Evolutionary conservation across 2,113 vertebrate genomes (phyloP).

Genomic region (Pavo muticus): DNA sequence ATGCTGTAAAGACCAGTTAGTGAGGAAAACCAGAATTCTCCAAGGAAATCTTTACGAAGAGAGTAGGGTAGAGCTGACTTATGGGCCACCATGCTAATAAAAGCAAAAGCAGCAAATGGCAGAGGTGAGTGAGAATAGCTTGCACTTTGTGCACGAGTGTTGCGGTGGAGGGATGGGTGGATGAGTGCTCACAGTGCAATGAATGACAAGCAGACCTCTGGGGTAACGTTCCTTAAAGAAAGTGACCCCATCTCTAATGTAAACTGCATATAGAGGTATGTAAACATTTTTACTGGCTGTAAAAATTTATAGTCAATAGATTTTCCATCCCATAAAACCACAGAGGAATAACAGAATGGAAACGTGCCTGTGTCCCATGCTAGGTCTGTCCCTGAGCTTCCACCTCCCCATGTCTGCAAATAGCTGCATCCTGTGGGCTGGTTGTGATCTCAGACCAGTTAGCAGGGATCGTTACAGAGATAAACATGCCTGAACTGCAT

Average conservation of each 20-base stretch:
- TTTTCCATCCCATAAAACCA: neutral
- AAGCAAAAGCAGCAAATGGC: neutral
- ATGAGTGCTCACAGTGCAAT: neutral
- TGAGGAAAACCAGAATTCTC: neutral
- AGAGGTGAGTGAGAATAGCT: neutral
- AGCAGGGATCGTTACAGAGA: neutral
- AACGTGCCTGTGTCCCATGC: neutral
- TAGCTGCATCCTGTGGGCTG: neutral
- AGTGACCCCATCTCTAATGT: neutral
- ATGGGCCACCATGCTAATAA: rapidly evolving
- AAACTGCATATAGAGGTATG: slow-evolving; percentile 4
- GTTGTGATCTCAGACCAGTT: neutral
- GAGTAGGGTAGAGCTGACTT: neutral
- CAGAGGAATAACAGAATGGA: neutral
- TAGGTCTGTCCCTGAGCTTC: neutral
- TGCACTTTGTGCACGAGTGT: neutral
- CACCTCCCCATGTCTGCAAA: neutral
- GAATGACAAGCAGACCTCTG: neutral
- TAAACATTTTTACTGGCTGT: neutral
- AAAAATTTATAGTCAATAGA: neutral
- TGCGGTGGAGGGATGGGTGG: neutral
- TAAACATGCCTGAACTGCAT: neutral
- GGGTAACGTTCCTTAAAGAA: neutral
- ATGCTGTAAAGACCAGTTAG: rapidly evolving
- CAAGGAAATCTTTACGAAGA: neutral